Percentiles rank a stretch among this genome's conserved stretches.
Evolutionary conservation across 2,113 vertebrate genomes (phyloP).

Genomic region (human): DNA sequence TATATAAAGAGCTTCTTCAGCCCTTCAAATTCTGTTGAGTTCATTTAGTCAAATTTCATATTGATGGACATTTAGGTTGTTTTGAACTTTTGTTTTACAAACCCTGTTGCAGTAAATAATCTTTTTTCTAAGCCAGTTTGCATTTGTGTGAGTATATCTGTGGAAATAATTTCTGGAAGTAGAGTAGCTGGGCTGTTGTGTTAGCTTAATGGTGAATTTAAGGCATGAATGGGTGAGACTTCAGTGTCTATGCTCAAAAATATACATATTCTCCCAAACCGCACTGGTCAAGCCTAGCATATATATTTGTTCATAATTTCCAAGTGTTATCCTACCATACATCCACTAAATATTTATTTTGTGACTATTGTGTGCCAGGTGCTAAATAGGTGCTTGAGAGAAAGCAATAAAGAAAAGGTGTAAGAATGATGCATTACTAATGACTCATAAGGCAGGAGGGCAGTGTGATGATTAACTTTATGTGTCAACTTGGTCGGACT

Average conservation of each 20-base stretch:
- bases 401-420: background rate
- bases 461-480: background rate
- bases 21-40: background rate
- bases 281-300: background rate
- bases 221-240: background rate
- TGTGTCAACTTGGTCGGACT: background rate
- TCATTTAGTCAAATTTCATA: background rate
- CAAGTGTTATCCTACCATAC: background rate
- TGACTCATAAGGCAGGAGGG: background rate
- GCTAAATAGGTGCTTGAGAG: background rate
- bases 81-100: slow-evolving; percentile 25
- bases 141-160: background rate
- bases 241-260: background rate
- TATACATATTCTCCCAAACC: background rate
- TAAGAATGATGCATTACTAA: background rate
- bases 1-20: background rate
- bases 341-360: background rate
- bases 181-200: background rate
- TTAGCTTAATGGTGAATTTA: slow-evolving; percentile 4
- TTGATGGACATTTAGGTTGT: background rate
- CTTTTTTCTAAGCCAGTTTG: background rate
- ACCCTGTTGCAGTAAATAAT: background rate
- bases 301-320: background rate
- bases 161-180: background rate
- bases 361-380: background rate